Evolutionary conservation across 2,113 vertebrate species (phyloP), one percentile per base, ranked within the genome.

Genomic region (Elephas maximus): DNA sequence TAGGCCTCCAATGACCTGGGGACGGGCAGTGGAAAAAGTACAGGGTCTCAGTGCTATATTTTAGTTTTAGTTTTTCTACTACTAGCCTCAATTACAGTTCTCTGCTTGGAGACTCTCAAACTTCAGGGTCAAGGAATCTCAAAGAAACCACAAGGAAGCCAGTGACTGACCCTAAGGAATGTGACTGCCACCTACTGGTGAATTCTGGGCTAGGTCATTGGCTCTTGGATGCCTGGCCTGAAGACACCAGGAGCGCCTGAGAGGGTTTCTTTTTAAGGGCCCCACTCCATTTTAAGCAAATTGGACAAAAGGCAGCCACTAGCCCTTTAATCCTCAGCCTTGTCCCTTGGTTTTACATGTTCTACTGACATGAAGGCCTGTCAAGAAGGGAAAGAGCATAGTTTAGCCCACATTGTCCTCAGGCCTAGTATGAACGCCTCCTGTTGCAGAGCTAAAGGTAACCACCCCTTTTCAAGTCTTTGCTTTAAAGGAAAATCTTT

Each of bases 131-230:
- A 93, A 74, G 33, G 41, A 89, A 93, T 33, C 71, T 76, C 51
- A 30, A 4, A 91, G 73, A 95, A 92, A 92, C 20, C 24, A 81
- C 0, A 0, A 20, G 51, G 26, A 76, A 93, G 30, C 67, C 67
- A 69, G 73, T 74, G 88, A 89, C 51, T 53, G 94, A 89, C 73
- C 53, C 33, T 62, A 33, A 81, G 44, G 87, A 73, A 71, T 28
- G 37, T 67, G 93, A 87, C 41, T 96, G 98, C 97, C 97, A 96
- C 89, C 96, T 96, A 93, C 90, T 97, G 95, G 96, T 73, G 48
- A 95, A 84, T 81, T 91, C 71, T 84, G 51, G 81, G 41, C 67
- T n/a, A 73, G 33, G 73, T 23, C 48, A 69, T 9, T 41, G 81
- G 76, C 41, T 96, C 20, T 45, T 21, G 2, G n/a, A 60, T 91